phyloP scores from a whole-genome alignment of 2,888 invertebrate species.

The Hylaea fasciaria region DNA sequence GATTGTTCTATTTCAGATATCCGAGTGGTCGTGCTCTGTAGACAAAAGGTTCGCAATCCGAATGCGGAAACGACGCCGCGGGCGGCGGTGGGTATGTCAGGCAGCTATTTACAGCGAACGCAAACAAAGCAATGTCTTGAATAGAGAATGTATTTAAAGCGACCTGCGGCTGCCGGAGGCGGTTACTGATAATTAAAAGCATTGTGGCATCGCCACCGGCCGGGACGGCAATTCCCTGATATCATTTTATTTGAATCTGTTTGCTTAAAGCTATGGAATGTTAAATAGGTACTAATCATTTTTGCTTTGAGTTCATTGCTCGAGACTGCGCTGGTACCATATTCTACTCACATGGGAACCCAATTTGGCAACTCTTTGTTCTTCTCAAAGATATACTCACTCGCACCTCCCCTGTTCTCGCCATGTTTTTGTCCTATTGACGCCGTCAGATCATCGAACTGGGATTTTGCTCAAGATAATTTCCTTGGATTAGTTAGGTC shows the following conservation, averaged over 20 bases:
- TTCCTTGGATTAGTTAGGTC: too few relatives aligned
- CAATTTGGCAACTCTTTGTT: too few relatives aligned
- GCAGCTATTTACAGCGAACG: conserved; percentile 18
- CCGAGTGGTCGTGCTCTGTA: conserved; percentile 6
- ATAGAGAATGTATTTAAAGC: conserved; percentile 16
- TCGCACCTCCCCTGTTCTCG: too few relatives aligned
- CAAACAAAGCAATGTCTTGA: conserved; percentile 19
- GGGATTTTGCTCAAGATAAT: too few relatives aligned
- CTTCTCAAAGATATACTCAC: too few relatives aligned
- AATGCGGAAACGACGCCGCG: conserved; percentile 7
- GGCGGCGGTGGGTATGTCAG: conserved; percentile 8
- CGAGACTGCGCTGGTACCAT: background rate
- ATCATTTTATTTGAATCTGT: conserved; percentile 18
- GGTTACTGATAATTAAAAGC: conserved; percentile 11
- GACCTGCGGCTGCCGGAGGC: conserved; percentile 1
- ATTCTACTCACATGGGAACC: too few relatives aligned
- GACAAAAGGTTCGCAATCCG: conserved; percentile 14
- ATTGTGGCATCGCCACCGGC: conserved; percentile 9
- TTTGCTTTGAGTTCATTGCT: background rate
- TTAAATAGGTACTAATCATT: conserved; percentile 1
- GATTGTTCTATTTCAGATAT: conserved; percentile 37
- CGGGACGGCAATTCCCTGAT: conserved; percentile 19
- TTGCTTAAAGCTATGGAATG: conserved; percentile 10
- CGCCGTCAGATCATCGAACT: too few relatives aligned
- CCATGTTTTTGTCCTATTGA: too few relatives aligned